Evolutionary conservation across 2,113 vertebrate genomes (phyloP), one percentile per base, ranked within the genome.

Genomic region (Camelus bactrianus): DNA sequence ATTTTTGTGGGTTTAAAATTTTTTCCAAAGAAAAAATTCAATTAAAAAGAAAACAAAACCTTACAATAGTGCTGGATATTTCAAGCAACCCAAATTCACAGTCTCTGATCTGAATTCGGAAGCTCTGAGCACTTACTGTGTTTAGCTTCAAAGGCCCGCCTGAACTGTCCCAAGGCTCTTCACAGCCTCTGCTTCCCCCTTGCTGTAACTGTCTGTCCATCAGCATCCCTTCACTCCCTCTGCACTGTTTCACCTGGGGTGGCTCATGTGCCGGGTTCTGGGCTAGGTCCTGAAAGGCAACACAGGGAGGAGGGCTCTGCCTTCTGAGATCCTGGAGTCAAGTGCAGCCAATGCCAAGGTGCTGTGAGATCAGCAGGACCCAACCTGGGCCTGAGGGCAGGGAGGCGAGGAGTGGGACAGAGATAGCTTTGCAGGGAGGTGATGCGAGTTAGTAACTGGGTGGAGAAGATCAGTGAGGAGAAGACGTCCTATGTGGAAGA

Each of bases 171-270:
- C 0, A 2, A 65, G 56, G 35, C 56, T 20, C 28, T 73, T 28
- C 48, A 16, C 54, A 4, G 69, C 1, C 8, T 24, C 16, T 9
- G 0, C 35, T 28, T 1, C 7, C 7, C 28, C 3, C 19, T 28
- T 17, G 13, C 32, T 48, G 30, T 30, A 75, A 46, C 48, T 60
- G 30, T 6, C 35, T 60, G 30, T 6, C 35, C 20, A 3, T 2
- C 64, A 3, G 6, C 0, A 7, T 16, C 73, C 42, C 54, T 62
- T 60, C 19, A 2, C 8, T 15, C 1, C 1, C 20, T 64, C 3
- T 1, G 6, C 26, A 26, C 58, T 8, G 19, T 28, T 58, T 48
- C 52, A 54, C 11, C 10, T 20, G 48, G 9, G 56, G 24, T 35
- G 9, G 22, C 22, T 77, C 26, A 2, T 6, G 8, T 28, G 58